Conservation (phyloP, 2,797 vertebrate species). For the Neopelma chrysocephalum region DNA sequence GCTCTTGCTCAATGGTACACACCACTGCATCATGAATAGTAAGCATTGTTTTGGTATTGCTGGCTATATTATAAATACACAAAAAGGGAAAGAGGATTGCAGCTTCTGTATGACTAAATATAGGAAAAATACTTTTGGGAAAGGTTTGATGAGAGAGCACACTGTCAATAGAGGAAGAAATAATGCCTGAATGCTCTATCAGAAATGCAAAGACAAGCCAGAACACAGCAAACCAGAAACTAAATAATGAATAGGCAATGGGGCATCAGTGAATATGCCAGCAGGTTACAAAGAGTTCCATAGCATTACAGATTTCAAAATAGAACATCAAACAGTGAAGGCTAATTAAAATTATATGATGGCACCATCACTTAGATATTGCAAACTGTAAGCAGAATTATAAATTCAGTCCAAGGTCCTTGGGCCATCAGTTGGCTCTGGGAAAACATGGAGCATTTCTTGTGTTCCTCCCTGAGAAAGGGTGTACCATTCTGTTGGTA, state of each 20-base stretch:
- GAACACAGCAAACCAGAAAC: neutral
- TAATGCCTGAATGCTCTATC: slow-evolving; percentile 8
- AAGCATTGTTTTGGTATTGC: slow-evolving; percentile 1
- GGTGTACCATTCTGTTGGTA: neutral
- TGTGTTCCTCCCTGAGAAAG: neutral
- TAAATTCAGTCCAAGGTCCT: neutral
- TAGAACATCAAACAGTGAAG: neutral
- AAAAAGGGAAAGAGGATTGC: neutral
- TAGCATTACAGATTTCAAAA: neutral
- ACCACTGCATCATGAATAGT: slow-evolving; percentile 1
- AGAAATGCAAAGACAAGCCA: neutral
- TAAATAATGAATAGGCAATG: slow-evolving; percentile 2
- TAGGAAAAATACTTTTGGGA: neutral
- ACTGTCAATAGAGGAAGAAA: neutral
- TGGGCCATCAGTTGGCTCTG: neutral
- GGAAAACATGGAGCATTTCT: neutral
- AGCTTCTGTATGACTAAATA: slow-evolving; percentile 18
- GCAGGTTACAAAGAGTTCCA: neutral
- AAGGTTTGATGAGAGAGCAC: neutral
- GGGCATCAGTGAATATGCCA: neutral
- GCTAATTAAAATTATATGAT: slow-evolving; percentile 4
- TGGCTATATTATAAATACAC: neutral
- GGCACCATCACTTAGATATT: neutral
- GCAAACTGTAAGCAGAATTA: neutral
- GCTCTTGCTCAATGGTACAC: neutral